Evolutionary conservation across 2,113 vertebrate genomes (phyloP).

Genomic region (human (Homo sapiens)): GRCh38 chrX:41672501-41673000

Average conservation of each 20-base stretch:
- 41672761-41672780: neutral
- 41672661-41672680: neutral
- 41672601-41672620: neutral
- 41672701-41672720: conserved; percentile 12
- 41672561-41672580: neutral
- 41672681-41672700: conserved; percentile 3
- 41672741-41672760: neutral
- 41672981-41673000: neutral
- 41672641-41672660: neutral
- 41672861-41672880: neutral
- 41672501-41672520: conserved; percentile 15
- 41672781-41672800: neutral
- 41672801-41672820: neutral
- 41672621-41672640: neutral
- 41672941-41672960: neutral
- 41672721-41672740: neutral
- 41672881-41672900: neutral
- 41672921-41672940: neutral
- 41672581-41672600: neutral
- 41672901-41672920: neutral
- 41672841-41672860: neutral
- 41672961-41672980: neutral
- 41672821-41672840: neutral
- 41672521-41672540: conserved; percentile 10
- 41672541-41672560: conserved; percentile 14